A percentile compares a stretch with the other conserved stretches of the same genome.
Conservation (phyloP, 2,113 vertebrate genomes). For the Corythaixoides concolor region DNA sequence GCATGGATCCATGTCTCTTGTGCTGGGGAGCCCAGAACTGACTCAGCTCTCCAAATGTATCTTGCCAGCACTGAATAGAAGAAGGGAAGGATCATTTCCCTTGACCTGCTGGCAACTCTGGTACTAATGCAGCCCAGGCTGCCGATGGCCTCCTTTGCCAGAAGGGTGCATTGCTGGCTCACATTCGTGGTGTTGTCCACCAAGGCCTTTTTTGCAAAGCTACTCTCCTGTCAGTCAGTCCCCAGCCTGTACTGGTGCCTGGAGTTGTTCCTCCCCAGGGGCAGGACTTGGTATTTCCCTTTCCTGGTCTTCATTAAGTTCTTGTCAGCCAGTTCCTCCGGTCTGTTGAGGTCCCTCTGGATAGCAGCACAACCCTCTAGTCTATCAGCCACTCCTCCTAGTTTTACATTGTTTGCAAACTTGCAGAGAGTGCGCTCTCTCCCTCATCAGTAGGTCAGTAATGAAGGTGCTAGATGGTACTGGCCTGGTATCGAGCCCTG, state of each 20-base stretch:
- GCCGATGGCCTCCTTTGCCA: background rate
- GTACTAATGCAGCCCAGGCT: too few species aligned
- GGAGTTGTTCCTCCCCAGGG: background rate
- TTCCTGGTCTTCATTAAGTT: background rate
- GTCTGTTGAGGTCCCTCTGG: background rate
- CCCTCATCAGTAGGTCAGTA: background rate
- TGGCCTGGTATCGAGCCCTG: background rate
- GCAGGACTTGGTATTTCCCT: background rate
- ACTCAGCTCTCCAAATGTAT: background rate
- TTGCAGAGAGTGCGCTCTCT: background rate
- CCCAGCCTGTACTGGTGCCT: background rate
- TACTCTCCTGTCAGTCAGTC: background rate
- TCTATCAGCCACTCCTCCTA: background rate
- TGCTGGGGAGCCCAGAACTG: background rate
- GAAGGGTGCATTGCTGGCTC: background rate
- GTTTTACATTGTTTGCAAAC: background rate
- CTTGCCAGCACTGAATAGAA: background rate
- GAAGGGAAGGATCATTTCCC: background rate
- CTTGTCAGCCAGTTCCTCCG: background rate
- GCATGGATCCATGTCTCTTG: too few species aligned
- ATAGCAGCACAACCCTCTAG: background rate
- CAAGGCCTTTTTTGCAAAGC: background rate
- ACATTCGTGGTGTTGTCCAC: rapidly evolving
- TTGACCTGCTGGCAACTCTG: background rate
- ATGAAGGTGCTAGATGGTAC: background rate